phyloP scores from a whole-genome alignment of 2,888 invertebrate genomes.

The Epinotia bilunana region DNA sequence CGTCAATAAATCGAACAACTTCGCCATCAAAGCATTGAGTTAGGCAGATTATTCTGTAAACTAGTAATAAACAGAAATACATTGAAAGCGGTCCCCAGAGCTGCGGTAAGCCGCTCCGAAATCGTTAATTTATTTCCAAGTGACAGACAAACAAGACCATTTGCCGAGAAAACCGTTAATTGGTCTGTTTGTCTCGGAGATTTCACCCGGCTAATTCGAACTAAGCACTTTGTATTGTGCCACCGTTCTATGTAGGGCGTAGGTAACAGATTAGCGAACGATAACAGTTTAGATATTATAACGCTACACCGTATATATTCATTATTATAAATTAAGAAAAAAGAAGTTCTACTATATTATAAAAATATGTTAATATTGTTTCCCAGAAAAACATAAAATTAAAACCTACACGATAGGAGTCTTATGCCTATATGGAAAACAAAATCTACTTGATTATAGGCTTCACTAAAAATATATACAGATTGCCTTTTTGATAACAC shows the following conservation, averaged over 20 bases:
- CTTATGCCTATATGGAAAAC: background rate
- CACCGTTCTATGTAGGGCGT: slow-evolving; percentile 25
- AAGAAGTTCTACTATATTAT: too few species aligned
- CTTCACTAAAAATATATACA: background rate
- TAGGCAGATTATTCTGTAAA: background rate
- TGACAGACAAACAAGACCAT: slow-evolving; percentile 42
- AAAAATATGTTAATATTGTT: too few species aligned
- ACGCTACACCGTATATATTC: background rate
- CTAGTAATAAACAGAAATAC: slow-evolving; percentile 7
- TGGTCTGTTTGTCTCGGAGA: slow-evolving; percentile 41
- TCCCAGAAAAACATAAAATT: too few species aligned
- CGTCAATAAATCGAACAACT: slow-evolving; percentile 27
- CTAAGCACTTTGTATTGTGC: slow-evolving; percentile 34
- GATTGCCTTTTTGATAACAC: background rate
- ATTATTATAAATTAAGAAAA: background rate
- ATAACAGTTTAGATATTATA: background rate
- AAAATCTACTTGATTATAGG: background rate
- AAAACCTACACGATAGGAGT: too few species aligned
- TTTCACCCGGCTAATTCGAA: slow-evolving; percentile 36
- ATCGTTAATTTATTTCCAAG: slow-evolving; percentile 35
- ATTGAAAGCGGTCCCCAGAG: slow-evolving; percentile 12
- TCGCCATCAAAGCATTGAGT: slow-evolving; percentile 18
- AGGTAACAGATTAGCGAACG: background rate
- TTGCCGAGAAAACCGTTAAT: slow-evolving; percentile 42
- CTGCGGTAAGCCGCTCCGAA: slow-evolving; percentile 25